These are phyloP conservation scores for Acleris sparsana DNA, from an alignment of 2,888 invertebrate species.

Conservation along the genomic window DNA sequence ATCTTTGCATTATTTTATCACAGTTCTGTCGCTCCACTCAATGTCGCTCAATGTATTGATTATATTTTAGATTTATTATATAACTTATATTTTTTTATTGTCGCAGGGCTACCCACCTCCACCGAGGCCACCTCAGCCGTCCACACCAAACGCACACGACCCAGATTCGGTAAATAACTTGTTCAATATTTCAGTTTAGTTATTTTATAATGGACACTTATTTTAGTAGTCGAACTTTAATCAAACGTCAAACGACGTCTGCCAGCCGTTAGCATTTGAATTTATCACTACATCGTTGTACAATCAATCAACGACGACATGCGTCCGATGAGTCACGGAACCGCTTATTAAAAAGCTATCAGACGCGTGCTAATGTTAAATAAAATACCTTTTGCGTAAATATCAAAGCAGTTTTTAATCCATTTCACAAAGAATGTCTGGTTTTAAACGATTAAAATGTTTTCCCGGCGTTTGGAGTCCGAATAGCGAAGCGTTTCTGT, in stretches of 20 bases:
- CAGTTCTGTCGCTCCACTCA: background rate
- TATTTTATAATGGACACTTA: background rate
- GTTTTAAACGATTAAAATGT: slow-evolving; percentile 13
- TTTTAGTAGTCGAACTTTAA: background rate
- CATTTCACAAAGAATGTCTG: slow-evolving; percentile 3
- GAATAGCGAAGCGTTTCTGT: slow-evolving; percentile 50
- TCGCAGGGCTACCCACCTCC: slow-evolving; percentile 88
- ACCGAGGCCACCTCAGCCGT: slow-evolving; percentile 88
- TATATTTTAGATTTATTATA: background rate
- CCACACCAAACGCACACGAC: slow-evolving; percentile 90
- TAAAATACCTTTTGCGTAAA: slow-evolving; percentile 36
- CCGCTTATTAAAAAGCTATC: slow-evolving; percentile 61
- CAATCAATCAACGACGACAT: slow-evolving; percentile 57
- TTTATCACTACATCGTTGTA: slow-evolving; percentile 34
- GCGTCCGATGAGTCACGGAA: slow-evolving; percentile 53
- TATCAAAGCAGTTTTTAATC: slow-evolving; percentile 19
- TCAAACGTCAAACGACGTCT: slow-evolving; percentile 8
- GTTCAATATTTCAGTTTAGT: slow-evolving; percentile 12
- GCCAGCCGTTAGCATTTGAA: slow-evolving; percentile 42
- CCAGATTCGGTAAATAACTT: slow-evolving; percentile 88
- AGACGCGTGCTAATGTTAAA: slow-evolving; percentile 44
- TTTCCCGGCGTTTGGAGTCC: slow-evolving; percentile 22
- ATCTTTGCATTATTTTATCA: background rate
- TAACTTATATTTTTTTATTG: slow-evolving; percentile 41
- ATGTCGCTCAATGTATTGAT: background rate